Percentiles rank a stretch among this genome's conserved stretches.
These are phyloP conservation scores for Leptinotarsa undecemlineata DNA, from an alignment of 1,140 invertebrate species.

Conservation along the genomic window DNA sequence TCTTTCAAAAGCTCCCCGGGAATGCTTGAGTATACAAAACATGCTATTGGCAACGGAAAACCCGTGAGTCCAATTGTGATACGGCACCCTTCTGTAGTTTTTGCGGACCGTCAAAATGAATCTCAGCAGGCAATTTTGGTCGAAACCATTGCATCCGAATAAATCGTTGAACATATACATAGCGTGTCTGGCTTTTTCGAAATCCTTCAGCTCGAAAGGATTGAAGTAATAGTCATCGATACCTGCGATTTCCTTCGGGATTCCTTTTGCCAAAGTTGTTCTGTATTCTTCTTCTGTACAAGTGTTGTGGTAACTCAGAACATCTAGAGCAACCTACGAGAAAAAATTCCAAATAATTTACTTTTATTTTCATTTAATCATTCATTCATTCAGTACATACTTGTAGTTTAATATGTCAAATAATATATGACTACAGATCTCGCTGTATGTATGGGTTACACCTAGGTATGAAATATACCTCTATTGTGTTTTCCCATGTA, in stretches of 20 bases:
- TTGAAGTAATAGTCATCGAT: slow-evolving; percentile 73
- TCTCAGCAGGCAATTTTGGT: slow-evolving; percentile 64
- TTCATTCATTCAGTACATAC: too few relatives aligned
- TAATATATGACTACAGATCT: too few relatives aligned
- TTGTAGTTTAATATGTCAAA: too few relatives aligned
- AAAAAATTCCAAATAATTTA: background rate
- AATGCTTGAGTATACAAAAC: slow-evolving; percentile 74
- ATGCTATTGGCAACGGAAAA: slow-evolving; percentile 84
- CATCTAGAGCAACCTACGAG: slow-evolving; percentile 58
- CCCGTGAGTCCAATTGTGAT: slow-evolving; percentile 86
- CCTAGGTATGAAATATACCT: too few relatives aligned
- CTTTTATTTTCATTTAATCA: background rate
- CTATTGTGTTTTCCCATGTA: too few relatives aligned
- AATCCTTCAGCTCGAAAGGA: slow-evolving; percentile 68
- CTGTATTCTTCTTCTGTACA: slow-evolving; percentile 73
- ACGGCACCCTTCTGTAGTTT: slow-evolving; percentile 80
- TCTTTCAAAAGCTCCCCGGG: slow-evolving; percentile 46
- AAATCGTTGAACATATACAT: slow-evolving; percentile 81
- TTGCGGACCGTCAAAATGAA: slow-evolving; percentile 82
- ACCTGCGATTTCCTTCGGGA: slow-evolving; percentile 51
- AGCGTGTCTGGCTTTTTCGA: slow-evolving; percentile 70
- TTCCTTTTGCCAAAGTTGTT: slow-evolving; percentile 55
- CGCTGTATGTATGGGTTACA: too few relatives aligned
- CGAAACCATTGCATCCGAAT: slow-evolving; percentile 57
- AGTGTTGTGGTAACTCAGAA: slow-evolving; percentile 82